Evolutionary conservation across 2,888 invertebrate species (phyloP), one percentile per base, ranked within the genome.

Genomic region (Netelia inedita): DNA sequence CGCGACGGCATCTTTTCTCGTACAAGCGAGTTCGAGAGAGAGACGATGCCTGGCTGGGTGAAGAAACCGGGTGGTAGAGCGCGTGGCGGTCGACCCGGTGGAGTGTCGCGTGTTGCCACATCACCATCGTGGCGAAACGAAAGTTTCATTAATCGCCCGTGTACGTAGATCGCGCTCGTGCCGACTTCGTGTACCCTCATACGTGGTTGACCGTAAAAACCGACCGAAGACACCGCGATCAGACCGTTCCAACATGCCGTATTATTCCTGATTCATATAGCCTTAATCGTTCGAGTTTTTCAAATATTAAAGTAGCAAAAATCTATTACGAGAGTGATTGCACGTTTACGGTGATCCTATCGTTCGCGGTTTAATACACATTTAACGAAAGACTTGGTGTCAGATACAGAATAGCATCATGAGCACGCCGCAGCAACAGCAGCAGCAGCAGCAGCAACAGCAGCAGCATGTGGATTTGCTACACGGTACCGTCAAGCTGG

Each of bases 401-500:
- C 66, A 66, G 82, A 82, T 72, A 85, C 63, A 74, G 76, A 66
- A 78, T 19, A 76, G 73, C 84, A 85, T 81, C 73, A 89, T 88
- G 88, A 88, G 79, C 85, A 83, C 87, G 84, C 86, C 89, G 81
- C 88, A 88, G 83, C 86, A 85, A 43, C 82, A 85, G 61, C 87
- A 85, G 63, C 82, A 86, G 63, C 88, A 87, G 61, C 87, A 88
- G 79, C 87, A 87, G 72, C 85, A 85, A 23, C 87, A 91, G 88
- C 89, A 89, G 87, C 87, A 89, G 91, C 94, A 94, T 92, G 93
- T 92, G 90, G 94, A 94, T 88, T 93, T 93, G 88, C 94, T 94
- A 93, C 94, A 94, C 91, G 95, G 95, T 89, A 95, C 95, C 91
- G 95, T 96, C 82, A 96, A 96, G 93, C 95, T 95, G 94, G 96